Percentiles rank a stretch among this genome's conserved stretches.
Conservation (phyloP, 2,888 invertebrate genomes). For the Nemotelus pantherinus region DNA sequence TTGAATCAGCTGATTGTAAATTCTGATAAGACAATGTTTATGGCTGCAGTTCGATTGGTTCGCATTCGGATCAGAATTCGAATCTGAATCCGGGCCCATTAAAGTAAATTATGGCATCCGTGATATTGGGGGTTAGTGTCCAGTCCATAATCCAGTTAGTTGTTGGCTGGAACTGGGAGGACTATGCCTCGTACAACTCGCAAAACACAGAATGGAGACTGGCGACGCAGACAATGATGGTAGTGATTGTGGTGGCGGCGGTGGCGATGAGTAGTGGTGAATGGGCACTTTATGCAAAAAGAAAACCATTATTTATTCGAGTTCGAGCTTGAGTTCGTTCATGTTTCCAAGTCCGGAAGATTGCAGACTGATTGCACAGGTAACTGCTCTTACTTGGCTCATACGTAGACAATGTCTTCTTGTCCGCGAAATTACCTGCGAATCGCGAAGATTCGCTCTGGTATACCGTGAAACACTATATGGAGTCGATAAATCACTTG, state of each 20-base stretch:
- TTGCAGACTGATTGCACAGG: slow-evolving; percentile 34
- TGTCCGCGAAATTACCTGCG: slow-evolving; percentile 35
- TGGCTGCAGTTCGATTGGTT: slow-evolving; percentile 44
- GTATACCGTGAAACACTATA: background rate
- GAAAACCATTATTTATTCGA: slow-evolving; percentile 8
- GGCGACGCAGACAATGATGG: background rate
- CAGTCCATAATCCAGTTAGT: slow-evolving; percentile 33
- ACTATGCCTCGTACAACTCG: background rate
- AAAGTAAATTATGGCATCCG: slow-evolving; percentile 44
- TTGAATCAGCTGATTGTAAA: slow-evolving; percentile 50
- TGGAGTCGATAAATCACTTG: slow-evolving; percentile 39
- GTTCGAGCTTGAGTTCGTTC: background rate
- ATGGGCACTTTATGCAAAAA: slow-evolving; percentile 31
- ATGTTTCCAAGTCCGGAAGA: slow-evolving; percentile 26
- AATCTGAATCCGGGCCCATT: slow-evolving; percentile 40
- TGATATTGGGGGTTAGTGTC: slow-evolving; percentile 35
- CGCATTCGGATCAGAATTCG: background rate
- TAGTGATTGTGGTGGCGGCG: background rate
- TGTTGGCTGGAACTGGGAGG: background rate
- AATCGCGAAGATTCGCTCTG: slow-evolving; percentile 24
- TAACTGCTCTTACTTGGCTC: background rate
- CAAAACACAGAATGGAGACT: background rate
- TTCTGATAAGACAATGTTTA: slow-evolving; percentile 50
- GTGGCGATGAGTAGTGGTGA: slow-evolving; percentile 16
- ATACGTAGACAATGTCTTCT: slow-evolving; percentile 18